These are phyloP conservation scores for Merops nubicus DNA, from an alignment of 2,113 vertebrate genomes.

Conservation along the genomic window DNA sequence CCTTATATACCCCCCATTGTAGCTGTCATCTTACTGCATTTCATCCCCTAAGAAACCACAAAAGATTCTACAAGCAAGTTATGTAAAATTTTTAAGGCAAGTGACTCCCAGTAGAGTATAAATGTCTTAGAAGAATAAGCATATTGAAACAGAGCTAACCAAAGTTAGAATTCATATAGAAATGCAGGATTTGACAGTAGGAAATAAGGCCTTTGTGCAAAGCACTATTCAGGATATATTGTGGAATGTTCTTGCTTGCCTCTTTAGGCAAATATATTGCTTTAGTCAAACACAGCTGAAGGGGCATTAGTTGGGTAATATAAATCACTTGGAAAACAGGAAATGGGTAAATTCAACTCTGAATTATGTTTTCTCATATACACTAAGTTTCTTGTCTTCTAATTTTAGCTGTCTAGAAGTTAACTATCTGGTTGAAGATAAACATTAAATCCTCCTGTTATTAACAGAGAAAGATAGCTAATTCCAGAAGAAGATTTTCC, in stretches of 20 bases:
- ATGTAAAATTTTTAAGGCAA: not conserved
- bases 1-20: too few relatives aligned
- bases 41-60: not conserved
- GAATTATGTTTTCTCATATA: conserved; percentile 15
- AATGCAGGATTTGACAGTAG: not conserved
- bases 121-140: not conserved
- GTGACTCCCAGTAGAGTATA: not conserved
- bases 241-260: not conserved
- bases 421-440: not conserved
- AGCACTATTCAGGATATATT: not conserved
- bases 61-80: not conserved
- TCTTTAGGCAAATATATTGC: conserved; percentile 29
- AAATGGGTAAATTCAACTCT: conserved; percentile 25
- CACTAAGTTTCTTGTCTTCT: not conserved
- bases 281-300: not conserved
- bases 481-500: not conserved
- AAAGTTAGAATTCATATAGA: not conserved
- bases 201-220: not conserved
- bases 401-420: conserved; percentile 3
- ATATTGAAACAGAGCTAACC: not conserved
- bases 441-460: not conserved
- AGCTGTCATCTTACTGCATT: not conserved
- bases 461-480: not conserved
- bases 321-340: conserved; percentile 50
- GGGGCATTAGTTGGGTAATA: not conserved